Evolutionary conservation across 2,113 vertebrate species (phyloP), one percentile per base, ranked within the genome.

Genomic region (Protobothrops mucrosquamatus): DNA sequence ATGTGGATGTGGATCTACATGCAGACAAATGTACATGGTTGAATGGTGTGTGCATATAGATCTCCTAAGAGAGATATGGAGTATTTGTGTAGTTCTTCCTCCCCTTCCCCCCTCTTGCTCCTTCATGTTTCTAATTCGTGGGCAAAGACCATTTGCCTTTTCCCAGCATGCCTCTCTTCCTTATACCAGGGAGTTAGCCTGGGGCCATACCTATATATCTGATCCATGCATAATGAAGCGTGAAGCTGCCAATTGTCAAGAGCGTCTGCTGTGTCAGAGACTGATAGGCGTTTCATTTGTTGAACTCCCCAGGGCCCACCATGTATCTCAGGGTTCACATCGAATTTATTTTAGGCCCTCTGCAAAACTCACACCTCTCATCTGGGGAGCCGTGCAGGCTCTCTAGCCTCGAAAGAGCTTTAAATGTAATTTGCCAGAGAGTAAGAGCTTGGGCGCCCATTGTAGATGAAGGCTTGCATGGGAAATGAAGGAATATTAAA

Each of bases 261-360:
- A 98, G 97, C 97, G 97, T 98, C 98, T 98, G 97, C 98, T 98
- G 96, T 97, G 98, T 98, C 97, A 97, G 97, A 98, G 98, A 98
- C 97, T 98, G 98, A 98, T 98, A 98, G 98, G 97, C 98, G 98
- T 98, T 98, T 98, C 98, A 98, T 98, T 98, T 98, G 97, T 97
- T 97, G 95, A 96, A 87, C 91, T 98, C 98, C 98, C 98, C 95
- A 96, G 97, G 96, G 98, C 74, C 94, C 95, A 87, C 91, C 96
- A 95, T 95, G 98, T 97, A 97, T 98, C 98, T 98, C 98, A 98
- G 97, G 97, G 96, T 98, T 98, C 96, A 96, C 95, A 95, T 94
- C 96, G 96, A 96, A 97, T 97, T 97, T 97, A 97, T 97, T 97
- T 96, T 95, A 97, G 96, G 94, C 88, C 26, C 93, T 97, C 97